Evolutionary conservation across 2,888 invertebrate species (phyloP), one percentile per base, ranked within the genome.

Genomic region (Pharmacophagus antenor): DNA sequence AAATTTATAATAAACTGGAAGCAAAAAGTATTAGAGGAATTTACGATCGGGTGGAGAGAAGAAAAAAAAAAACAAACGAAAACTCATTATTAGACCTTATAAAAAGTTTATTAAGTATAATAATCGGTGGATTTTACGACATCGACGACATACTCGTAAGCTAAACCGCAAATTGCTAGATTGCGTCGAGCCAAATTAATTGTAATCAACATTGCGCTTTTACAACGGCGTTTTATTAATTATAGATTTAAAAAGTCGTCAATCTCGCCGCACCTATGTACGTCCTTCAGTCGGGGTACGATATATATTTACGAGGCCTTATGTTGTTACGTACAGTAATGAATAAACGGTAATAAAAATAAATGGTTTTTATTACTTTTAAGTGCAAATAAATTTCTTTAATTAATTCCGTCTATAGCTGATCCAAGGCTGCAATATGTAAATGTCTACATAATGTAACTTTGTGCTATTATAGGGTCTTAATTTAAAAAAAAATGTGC

Each of bases 101-200:
- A 54, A 54, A 54, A 49, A 25, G 53, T 73, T 73, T 76, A 79
- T 72, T 65, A 65, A 70, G 65, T 69, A 68, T 76, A 75, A 77
- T 77, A 72, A 71, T 62, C 62, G 60, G 61, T 57, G 41, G 46
- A 56, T 64, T 72, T 76, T 72, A 74, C 64, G 70, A 70, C 65
- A 62, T 62, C 62, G 53, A 56, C 63, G 41, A 44, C 48, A 60
- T 62, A 61, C 56, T 44, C 12, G 48, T 27, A n/a, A n/a, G n/a
- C n/a, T n/a, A n/a, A n/a, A 41, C 48, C 51, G 62, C 60, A 58
- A 60, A 62, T 59, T 58, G 47, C 56, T 49, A 57, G 52, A 50
- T 55, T 18, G 62, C 51, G 44, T 12, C 31, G 23, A 12, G 6
- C 41, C 48, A 18, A 53, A 61, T 56, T 53, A 61, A 49, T 57